A percentile compares a stretch with the other conserved stretches of the same genome.
These are phyloP conservation scores for Pentalonia nigronervosa DNA, from an alignment of 1,140 invertebrate species.

Conservation along the genomic window DNA sequence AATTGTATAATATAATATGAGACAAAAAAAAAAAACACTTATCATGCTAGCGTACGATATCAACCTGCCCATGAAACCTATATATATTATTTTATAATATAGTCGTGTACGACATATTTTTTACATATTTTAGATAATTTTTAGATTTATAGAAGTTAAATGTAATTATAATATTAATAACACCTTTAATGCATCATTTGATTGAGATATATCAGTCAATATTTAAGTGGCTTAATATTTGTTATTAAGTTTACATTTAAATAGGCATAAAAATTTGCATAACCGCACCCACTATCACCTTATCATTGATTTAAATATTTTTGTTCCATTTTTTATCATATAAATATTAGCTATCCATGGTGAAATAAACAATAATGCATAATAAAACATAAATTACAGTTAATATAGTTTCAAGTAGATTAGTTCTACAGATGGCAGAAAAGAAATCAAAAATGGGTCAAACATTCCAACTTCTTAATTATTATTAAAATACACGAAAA, in stretches of 20 bases:
- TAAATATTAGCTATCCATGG: too few relatives aligned
- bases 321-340: too few relatives aligned
- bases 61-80: not conserved
- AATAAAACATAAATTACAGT: too few relatives aligned
- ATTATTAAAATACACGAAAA: too few relatives aligned
- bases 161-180: not conserved
- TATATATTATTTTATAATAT: not conserved
- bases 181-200: not conserved
- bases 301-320: too few relatives aligned
- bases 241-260: not conserved
- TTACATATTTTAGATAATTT: slow-evolving; percentile 10
- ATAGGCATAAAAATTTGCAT: not conserved
- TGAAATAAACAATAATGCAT: too few relatives aligned
- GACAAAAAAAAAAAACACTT: not conserved
- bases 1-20: too few relatives aligned
- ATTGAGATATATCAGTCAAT: not conserved
- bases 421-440: too few relatives aligned
- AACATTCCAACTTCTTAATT: too few relatives aligned
- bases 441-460: too few relatives aligned
- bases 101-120: not conserved
- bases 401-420: too few relatives aligned
- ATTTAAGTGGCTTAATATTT: not conserved
- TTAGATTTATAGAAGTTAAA: not conserved
- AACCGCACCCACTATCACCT: too few relatives aligned
- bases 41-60: not conserved